phyloP scores from a whole-genome alignment of 2,888 invertebrate genomes.

The Aleiodes leptofemur region DNA sequence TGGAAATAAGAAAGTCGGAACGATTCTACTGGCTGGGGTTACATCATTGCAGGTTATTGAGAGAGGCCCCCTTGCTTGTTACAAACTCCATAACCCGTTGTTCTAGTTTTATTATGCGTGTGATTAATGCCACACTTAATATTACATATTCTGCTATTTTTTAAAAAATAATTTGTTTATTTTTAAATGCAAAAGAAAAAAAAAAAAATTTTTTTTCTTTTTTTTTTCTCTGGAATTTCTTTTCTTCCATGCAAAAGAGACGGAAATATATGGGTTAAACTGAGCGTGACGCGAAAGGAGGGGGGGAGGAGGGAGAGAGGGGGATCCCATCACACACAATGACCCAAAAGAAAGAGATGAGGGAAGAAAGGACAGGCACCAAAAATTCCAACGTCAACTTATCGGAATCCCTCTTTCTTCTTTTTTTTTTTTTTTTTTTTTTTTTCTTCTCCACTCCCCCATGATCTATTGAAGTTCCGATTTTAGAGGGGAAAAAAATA shows the following conservation, averaged over 20 bases:
- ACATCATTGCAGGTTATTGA: constrained; percentile 54
- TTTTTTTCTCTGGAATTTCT: constrained; percentile 7
- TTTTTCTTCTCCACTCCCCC: neutral
- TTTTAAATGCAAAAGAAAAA: neutral
- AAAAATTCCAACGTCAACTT: constrained; percentile 47
- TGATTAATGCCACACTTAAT: constrained; percentile 15
- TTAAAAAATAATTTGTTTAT: too few species aligned
- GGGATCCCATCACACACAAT: constrained; percentile 44
- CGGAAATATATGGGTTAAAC: constrained; percentile 37
- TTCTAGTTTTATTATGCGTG: constrained; percentile 34
- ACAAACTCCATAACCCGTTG: constrained; percentile 35
- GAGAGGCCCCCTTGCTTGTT: constrained; percentile 35
- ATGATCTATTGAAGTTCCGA: constrained; percentile 16
- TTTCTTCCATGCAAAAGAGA: constrained; percentile 32
- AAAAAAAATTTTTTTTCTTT: constrained; percentile 12
- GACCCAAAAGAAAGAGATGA: constrained; percentile 21
- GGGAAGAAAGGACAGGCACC: constrained; percentile 38
- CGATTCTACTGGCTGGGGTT: constrained; percentile 54
- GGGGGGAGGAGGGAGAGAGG: constrained; percentile 4
- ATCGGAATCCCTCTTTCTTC: constrained; percentile 25
- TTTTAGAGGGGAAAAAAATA: neutral
- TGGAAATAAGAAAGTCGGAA: constrained; percentile 60
- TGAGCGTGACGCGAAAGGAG: constrained; percentile 36
- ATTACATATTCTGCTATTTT: neutral
- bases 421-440: neutral